phyloP scores from a whole-genome alignment of 2,888 invertebrate species.

The Eupithecia pulchellata region DNA sequence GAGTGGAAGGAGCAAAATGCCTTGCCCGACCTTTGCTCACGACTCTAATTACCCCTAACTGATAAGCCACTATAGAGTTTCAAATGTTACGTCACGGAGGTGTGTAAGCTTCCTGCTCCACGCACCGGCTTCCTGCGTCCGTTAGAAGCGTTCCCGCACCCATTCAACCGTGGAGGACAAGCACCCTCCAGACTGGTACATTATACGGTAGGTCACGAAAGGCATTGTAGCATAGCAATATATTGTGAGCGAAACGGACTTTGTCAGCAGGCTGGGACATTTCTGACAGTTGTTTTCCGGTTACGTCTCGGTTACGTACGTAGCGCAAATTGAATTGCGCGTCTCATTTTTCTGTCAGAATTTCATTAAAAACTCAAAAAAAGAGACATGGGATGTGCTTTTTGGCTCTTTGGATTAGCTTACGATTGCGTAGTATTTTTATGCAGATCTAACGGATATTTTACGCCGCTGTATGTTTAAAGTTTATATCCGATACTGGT shows the following conservation, averaged over 20 bases:
- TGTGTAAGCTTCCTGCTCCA: constrained; percentile 21
- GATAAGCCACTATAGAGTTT: not conserved
- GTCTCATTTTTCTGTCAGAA: not conserved
- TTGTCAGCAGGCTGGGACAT: not conserved
- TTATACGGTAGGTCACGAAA: not conserved
- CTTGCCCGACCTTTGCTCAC: too few relatives aligned
- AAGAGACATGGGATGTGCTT: not conserved
- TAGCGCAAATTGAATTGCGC: not conserved
- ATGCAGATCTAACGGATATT: not conserved
- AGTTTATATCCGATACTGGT: not conserved
- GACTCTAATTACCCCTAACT: not conserved
- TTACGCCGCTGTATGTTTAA: too few relatives aligned
- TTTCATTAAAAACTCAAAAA: not conserved
- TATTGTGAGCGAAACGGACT: not conserved
- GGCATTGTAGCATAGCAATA: not conserved
- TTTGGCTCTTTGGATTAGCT: not conserved
- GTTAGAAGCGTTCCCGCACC: constrained; percentile 51
- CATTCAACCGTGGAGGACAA: constrained; percentile 47
- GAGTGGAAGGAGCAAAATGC: not conserved
- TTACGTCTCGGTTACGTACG: too few relatives aligned
- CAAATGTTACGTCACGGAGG: constrained; percentile 25
- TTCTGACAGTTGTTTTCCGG: not conserved
- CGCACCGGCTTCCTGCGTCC: constrained; percentile 48
- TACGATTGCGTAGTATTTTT: not conserved
- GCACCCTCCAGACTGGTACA: constrained; percentile 3